These are phyloP conservation scores for Shinisaurus crocodilurus DNA, from an alignment of 2,113 vertebrate genomes.

Conservation along the genomic window DNA sequence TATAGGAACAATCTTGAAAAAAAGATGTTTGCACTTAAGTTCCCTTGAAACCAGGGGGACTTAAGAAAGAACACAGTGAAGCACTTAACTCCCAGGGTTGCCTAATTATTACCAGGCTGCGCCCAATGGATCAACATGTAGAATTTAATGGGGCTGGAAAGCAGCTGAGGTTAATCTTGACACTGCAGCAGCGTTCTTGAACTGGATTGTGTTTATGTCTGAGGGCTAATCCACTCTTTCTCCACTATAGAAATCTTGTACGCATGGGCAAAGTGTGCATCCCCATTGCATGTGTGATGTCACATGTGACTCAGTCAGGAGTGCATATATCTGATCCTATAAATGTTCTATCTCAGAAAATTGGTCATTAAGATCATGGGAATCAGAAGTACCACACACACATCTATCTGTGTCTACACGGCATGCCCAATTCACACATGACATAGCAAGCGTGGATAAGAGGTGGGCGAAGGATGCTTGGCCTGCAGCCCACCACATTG, in stretches of 20 bases:
- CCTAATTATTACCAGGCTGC: background rate
- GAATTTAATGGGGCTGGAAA: background rate
- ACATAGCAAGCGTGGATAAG: background rate
- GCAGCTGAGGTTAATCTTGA: background rate
- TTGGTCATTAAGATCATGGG: background rate
- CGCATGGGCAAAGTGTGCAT: background rate
- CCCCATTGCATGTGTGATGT: background rate
- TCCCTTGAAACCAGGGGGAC: background rate
- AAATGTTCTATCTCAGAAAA: background rate
- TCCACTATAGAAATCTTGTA: background rate
- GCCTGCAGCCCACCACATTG: background rate
- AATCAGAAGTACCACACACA: background rate
- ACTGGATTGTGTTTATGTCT: background rate
- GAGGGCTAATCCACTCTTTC: background rate
- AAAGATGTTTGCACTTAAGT: background rate
- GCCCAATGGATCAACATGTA: background rate
- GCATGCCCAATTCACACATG: background rate
- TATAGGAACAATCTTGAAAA: slow-evolving; percentile 7
- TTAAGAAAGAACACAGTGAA: background rate
- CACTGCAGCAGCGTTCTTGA: background rate
- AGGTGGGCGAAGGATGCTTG: background rate
- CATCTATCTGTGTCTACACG: background rate
- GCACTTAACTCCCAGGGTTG: background rate
- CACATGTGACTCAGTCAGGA: background rate
- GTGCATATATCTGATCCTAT: background rate